Evolutionary conservation across 2,113 vertebrate genomes (phyloP).

Genomic region (Acanthochromis polyacanthus): DNA sequence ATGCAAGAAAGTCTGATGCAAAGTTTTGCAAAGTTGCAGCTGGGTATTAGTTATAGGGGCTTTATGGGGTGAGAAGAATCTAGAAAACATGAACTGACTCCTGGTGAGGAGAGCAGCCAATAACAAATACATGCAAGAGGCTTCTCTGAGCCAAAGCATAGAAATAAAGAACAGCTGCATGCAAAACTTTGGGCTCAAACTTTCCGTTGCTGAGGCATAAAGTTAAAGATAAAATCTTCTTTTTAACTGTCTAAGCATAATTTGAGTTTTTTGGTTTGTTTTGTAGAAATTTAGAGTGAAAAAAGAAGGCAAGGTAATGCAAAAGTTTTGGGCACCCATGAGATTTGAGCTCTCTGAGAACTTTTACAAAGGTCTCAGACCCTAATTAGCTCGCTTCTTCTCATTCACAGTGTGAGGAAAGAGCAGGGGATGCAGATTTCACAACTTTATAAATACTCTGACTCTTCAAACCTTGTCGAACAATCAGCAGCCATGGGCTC

Average conservation of each 20-base stretch:
- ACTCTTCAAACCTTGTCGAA: not conserved
- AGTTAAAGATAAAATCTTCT: not conserved
- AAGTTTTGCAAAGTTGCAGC: constrained; percentile 23
- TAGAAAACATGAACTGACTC: not conserved
- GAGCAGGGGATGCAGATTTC: not conserved
- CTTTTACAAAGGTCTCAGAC: not conserved
- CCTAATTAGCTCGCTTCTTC: not conserved
- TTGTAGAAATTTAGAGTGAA: not conserved
- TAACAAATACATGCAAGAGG: not conserved
- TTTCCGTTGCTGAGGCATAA: not conserved
- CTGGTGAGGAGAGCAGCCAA: not conserved
- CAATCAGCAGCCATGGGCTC: not conserved
- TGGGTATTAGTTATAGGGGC: not conserved
- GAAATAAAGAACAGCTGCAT: not conserved
- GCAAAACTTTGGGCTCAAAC: not conserved
- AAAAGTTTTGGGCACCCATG: not conserved
- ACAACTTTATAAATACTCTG: not conserved
- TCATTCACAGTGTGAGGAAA: not conserved
- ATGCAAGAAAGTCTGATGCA: not conserved
- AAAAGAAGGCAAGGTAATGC: no score
- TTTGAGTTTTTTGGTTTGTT: not conserved
- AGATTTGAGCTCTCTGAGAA: not conserved
- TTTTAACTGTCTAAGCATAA: not conserved
- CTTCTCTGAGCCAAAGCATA: not conserved
- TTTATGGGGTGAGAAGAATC: not conserved